Conservation (phyloP, 64 coral and sea anemone species). For the Anthopleura sola region DNA sequence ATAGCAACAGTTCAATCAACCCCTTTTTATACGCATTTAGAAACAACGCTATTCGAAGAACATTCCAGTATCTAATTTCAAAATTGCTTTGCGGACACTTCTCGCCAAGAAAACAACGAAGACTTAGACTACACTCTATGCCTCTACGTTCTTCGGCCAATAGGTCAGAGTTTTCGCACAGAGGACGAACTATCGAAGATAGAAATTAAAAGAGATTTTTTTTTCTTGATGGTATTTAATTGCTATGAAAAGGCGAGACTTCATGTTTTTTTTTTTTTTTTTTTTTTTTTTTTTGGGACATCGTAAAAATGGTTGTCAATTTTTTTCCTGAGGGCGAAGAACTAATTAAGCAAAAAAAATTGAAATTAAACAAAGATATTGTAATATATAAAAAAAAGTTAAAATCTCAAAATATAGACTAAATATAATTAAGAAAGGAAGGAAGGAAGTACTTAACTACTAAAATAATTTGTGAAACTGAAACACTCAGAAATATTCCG, state of each 20-base stretch:
- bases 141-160: background rate
- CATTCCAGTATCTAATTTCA: slow-evolving; percentile 34
- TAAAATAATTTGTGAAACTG: too few relatives aligned
- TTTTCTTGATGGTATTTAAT: too few relatives aligned
- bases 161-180: background rate
- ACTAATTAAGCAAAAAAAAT: too few relatives aligned
- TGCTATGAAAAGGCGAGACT: too few relatives aligned
- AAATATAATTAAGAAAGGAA: background rate
- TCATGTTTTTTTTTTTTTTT: too few relatives aligned
- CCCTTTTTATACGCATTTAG: slow-evolving; percentile 54
- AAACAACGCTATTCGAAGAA: slow-evolving; percentile 16
- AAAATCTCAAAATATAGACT: too few relatives aligned
- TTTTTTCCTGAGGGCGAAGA: too few relatives aligned
- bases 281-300: too few relatives aligned
- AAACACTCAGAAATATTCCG: too few relatives aligned
- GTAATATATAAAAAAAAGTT: background rate
- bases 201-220: too few relatives aligned
- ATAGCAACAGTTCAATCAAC: slow-evolving; percentile 50
- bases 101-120: background rate
- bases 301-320: too few relatives aligned
- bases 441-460: background rate
- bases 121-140: background rate
- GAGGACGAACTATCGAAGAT: background rate
- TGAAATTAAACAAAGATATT: background rate
- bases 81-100: background rate